A percentile compares a stretch with the other conserved stretches of the same genome.
phyloP scores from a whole-genome alignment of 2,888 invertebrate species.

The Gandaritis pyraliata region DNA sequence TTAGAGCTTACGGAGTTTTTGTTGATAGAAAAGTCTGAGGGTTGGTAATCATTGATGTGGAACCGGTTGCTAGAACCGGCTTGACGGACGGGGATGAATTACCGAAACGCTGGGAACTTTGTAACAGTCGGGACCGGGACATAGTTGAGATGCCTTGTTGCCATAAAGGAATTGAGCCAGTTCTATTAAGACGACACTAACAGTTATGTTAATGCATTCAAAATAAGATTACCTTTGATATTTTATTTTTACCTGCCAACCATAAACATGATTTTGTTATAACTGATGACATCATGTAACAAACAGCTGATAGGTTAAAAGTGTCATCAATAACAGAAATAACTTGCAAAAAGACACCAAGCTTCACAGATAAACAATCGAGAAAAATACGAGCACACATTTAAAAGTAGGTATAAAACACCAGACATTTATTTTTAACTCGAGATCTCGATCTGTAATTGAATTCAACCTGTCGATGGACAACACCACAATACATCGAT shows the following conservation, averaged over 20 bases:
- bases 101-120: slow-evolving; percentile 66
- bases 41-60: slow-evolving; percentile 79
- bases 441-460: slow-evolving; percentile 33
- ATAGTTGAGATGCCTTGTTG: slow-evolving; percentile 43
- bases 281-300: background rate
- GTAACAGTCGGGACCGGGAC: slow-evolving; percentile 46
- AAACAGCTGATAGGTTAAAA: background rate
- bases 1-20: slow-evolving; percentile 21
- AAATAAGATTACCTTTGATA: background rate
- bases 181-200: slow-evolving; percentile 20
- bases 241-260: background rate
- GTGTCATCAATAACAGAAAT: slow-evolving; percentile 7
- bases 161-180: slow-evolving; percentile 21
- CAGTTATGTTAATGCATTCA: slow-evolving; percentile 23
- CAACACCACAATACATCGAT: slow-evolving; percentile 51
- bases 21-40: slow-evolving; percentile 47
- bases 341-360: slow-evolving; percentile 2
- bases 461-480: slow-evolving; percentile 41
- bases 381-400: slow-evolving; percentile 2
- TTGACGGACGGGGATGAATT: slow-evolving; percentile 79
- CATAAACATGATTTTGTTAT: background rate
- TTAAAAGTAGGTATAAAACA: slow-evolving; percentile 14
- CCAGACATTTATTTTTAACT: slow-evolving; percentile 27
- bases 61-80: slow-evolving; percentile 80
- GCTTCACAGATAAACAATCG: background rate